Percentiles rank a stretch among this genome's conserved stretches.
phyloP scores from a whole-genome alignment of 2,113 vertebrate species.

The Rhinopomastus cyanomelas region DNA sequence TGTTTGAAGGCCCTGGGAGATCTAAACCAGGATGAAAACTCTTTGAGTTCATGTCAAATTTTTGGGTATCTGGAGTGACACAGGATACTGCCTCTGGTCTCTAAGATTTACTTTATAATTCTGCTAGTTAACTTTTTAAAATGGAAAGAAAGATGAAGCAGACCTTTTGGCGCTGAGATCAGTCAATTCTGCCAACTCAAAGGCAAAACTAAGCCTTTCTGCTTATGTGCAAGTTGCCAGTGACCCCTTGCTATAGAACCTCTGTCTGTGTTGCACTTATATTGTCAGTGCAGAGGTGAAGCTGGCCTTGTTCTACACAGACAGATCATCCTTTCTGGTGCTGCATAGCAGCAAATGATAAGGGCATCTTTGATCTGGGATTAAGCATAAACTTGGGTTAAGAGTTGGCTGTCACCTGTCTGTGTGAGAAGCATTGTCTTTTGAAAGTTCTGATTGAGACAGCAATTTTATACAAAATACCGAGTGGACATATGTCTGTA shows the following conservation, averaged over 20 bases:
- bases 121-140: neutral
- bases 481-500: neutral
- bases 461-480: neutral
- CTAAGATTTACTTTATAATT: neutral
- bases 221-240: neutral
- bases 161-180: neutral
- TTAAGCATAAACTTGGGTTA: neutral
- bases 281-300: neutral
- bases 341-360: neutral
- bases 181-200: neutral
- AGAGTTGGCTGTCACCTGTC: neutral
- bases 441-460: neutral
- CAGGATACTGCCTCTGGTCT: neutral
- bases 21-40: neutral
- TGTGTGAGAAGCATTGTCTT: neutral
- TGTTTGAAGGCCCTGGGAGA: too few species aligned
- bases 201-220: neutral
- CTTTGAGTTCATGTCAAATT: neutral
- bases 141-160: neutral
- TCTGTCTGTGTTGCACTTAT: neutral
- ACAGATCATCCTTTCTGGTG: neutral
- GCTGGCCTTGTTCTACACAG: neutral
- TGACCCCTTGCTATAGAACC: neutral
- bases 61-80: neutral
- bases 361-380: neutral